Conservation (phyloP, 1,140 invertebrate species). For the Habropoda laboriosa region DNA sequence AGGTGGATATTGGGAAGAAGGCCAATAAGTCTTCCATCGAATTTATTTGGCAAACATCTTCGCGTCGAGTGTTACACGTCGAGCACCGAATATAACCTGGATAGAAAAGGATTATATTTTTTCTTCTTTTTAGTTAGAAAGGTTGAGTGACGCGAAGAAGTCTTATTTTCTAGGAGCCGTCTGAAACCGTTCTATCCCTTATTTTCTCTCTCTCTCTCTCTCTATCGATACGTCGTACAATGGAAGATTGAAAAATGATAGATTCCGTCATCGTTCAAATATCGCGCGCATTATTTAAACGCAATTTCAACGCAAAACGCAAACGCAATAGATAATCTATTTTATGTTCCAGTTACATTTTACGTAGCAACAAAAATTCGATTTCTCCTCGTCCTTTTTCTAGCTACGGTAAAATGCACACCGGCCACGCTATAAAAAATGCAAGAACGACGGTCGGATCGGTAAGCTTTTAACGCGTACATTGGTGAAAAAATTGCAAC, state of each 20-base stretch:
- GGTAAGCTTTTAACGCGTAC: conserved; percentile 4
- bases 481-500: conserved; percentile 15
- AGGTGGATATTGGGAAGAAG: conserved; percentile 45
- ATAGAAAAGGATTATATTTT: conserved; percentile 30
- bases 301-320: too few species aligned
- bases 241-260: background rate
- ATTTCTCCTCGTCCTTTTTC: too few species aligned
- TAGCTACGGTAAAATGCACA: background rate
- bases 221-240: background rate
- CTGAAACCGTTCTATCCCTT: background rate
- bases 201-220: background rate
- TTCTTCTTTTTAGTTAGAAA: conserved; percentile 44
- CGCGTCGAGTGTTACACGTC: conserved; percentile 43
- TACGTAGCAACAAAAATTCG: too few species aligned
- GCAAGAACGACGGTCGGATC: background rate
- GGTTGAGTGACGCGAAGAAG: conserved; percentile 6
- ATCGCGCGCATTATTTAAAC: background rate
- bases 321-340: too few species aligned
- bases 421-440: background rate
- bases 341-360: background rate
- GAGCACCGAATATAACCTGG: conserved; percentile 54
- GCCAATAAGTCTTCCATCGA: conserved; percentile 58
- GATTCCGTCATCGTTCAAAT: background rate
- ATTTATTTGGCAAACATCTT: conserved; percentile 64
- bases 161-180: background rate